phyloP scores from a whole-genome alignment of 2,113 vertebrate genomes.

The Lepisosteus osseus region DNA sequence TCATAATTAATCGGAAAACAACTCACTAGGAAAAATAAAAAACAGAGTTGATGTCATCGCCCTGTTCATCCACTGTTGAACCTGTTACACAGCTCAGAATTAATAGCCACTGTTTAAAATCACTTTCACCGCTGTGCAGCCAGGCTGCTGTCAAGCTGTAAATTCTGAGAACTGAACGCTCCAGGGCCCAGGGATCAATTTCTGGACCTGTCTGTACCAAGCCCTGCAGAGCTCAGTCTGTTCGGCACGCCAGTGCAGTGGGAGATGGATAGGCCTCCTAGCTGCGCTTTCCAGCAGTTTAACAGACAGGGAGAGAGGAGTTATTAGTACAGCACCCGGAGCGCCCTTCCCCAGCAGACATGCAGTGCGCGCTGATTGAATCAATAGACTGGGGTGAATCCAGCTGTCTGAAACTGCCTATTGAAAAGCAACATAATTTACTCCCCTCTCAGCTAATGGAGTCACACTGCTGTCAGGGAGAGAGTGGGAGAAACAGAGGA shows the following conservation, averaged over 20 bases:
- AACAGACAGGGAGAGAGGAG: slow-evolving; percentile 43
- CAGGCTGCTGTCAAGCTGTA: too few species aligned
- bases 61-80: too few species aligned
- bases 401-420: slow-evolving; percentile 48
- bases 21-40: too few species aligned
- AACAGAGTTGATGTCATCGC: too few species aligned
- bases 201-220: too few species aligned
- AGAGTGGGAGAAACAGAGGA: slow-evolving; percentile 35
- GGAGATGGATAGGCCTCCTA: slow-evolving; percentile 31
- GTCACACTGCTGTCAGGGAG: slow-evolving; percentile 52
- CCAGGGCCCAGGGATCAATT: too few species aligned
- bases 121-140: too few species aligned
- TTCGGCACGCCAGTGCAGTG: not conserved
- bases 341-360: slow-evolving; percentile 36
- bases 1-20: too few species aligned
- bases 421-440: slow-evolving; percentile 53
- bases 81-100: too few species aligned
- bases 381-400: slow-evolving; percentile 51
- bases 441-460: slow-evolving; percentile 58
- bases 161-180: too few species aligned
- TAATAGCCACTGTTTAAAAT: too few species aligned
- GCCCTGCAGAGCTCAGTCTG: too few species aligned
- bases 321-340: slow-evolving; percentile 48
- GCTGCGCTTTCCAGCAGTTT: slow-evolving; percentile 36
- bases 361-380: slow-evolving; percentile 54